Evolutionary conservation across 1,140 invertebrate genomes (phyloP), one percentile per base, ranked within the genome.

Genomic region (Cyphomyrmex costatus): DNA sequence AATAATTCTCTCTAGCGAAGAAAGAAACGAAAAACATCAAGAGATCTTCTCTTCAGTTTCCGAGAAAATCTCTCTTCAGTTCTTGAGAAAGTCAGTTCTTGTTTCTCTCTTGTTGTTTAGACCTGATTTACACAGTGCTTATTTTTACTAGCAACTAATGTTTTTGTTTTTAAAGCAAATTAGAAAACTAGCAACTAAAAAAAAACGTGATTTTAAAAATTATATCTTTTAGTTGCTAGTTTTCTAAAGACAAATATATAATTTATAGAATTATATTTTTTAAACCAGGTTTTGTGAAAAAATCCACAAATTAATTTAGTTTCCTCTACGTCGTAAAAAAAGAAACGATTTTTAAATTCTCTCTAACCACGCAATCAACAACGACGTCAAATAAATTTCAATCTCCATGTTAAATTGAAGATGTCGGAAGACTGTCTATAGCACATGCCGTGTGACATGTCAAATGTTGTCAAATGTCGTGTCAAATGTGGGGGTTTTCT

Each of bases 1-100:
- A 58, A 60, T 76, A 58, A 76, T n/a, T 77, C 10, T 77, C 10
- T 21, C 21, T 1, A 42, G 14, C 19, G 16, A 66, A 79, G n/a
- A 53, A 79, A 42, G 8, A 51, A 27, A 21, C 0, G 24, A 36
- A 53, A 24, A 16, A 0, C 1, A 33, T 7, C 6, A 79, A 63
- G 14, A 77, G 24, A 46, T 49, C 21, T 33, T 49, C 21, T 33
- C 49, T 51, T 4, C 7, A 7, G 19, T 53, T 53, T 6, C 1
- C 7, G 1, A 53, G 51, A 7, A 53, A 53, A 42, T 42, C 36
- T 42, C 30, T 30, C 8, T 42, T 42, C 36, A 42, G 36, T 42
- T 42, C 36, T 42, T 42, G 10, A 42, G 10, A 42, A 42, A 42
- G 36, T n/a, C n/a, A n/a, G n/a, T n/a, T n/a, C n/a, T n/a, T n/a